These are phyloP conservation scores for Parnassius orleans DNA, from an alignment of 2,888 invertebrate species.

Conservation along the genomic window DNA sequence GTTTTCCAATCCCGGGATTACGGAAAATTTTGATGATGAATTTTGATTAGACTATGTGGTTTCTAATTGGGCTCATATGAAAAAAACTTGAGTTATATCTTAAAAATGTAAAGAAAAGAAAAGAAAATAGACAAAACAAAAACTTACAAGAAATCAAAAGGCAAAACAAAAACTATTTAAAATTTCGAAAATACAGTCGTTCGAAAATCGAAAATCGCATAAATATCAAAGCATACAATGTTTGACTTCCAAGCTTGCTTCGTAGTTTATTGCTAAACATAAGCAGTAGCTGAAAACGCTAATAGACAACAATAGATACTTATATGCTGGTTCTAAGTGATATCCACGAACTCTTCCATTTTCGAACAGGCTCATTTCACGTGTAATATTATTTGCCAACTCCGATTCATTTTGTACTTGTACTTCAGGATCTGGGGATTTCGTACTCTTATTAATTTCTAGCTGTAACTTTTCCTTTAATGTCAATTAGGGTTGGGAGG, in stretches of 20 bases:
- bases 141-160: too few relatives aligned
- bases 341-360: not conserved
- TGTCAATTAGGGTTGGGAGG: not conserved
- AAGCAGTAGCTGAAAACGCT: not conserved
- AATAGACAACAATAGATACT: not conserved
- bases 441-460: not conserved
- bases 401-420: not conserved
- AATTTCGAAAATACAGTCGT: not conserved
- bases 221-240: not conserved
- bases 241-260: not conserved
- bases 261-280: not conserved
- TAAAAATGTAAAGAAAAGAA: too few relatives aligned
- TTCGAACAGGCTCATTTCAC: too few relatives aligned
- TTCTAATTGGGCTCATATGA: too few relatives aligned
- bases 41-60: too few relatives aligned
- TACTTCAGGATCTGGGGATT: not conserved
- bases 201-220: too few relatives aligned
- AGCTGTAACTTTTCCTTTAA: not conserved
- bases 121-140: too few relatives aligned
- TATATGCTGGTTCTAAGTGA: not conserved
- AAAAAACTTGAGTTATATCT: too few relatives aligned
- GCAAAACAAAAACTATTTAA: too few relatives aligned
- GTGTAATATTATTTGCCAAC: not conserved
- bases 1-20: too few relatives aligned
- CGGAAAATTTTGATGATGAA: too few relatives aligned